These are phyloP conservation scores for Apodemia mormo DNA, from an alignment of 2,888 invertebrate species.

Conservation along the genomic window DNA sequence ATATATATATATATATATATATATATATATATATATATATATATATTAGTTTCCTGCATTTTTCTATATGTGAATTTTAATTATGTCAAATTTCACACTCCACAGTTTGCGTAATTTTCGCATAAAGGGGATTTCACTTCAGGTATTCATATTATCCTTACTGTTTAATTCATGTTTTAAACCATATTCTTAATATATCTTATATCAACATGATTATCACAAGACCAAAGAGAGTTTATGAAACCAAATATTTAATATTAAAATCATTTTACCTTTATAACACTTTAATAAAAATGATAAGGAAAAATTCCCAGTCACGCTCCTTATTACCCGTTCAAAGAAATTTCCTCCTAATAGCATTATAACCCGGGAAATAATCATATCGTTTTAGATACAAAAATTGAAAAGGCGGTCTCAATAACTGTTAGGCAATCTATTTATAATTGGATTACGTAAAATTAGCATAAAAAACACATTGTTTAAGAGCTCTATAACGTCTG, in stretches of 20 bases:
- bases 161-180: no score
- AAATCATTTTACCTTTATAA: slow-evolving; percentile 21
- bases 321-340: slow-evolving; percentile 67
- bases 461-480: no score
- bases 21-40: no score
- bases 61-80: no score
- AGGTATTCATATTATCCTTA: no score
- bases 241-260: slow-evolving; percentile 13
- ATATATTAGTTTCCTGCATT: no score
- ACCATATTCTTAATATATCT: no score
- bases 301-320: slow-evolving; percentile 71
- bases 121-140: no score
- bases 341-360: slow-evolving; percentile 74
- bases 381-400: slow-evolving; percentile 44
- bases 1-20: no score
- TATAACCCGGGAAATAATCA: slow-evolving; percentile 65
- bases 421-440: background rate
- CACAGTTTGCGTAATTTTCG: no score
- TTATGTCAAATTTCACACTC: no score
- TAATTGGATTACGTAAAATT: background rate
- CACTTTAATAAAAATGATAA: slow-evolving; percentile 68
- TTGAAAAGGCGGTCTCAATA: slow-evolving; percentile 34
- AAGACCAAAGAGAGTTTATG: background rate
- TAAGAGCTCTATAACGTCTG: no score
- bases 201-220: background rate